Conservation (phyloP, 2,113 vertebrate genomes). For the Caranx melampygus region DNA sequence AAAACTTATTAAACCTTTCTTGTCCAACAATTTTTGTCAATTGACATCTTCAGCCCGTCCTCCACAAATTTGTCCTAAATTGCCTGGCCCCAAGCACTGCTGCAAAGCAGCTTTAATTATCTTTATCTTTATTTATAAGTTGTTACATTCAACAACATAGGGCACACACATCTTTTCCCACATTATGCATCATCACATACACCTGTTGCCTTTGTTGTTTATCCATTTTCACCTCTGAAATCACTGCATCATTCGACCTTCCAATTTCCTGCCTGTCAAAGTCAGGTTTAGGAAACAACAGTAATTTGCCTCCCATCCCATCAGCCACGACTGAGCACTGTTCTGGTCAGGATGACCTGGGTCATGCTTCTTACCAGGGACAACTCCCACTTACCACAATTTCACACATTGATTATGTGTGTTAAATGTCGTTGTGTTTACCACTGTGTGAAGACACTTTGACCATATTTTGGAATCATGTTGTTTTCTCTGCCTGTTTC, state of each 20-base stretch:
- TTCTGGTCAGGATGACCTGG: slow-evolving; percentile 58
- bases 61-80: no score
- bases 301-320: background rate
- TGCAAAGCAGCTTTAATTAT: no score
- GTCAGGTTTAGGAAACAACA: background rate
- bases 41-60: no score
- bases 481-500: background rate
- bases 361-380: background rate
- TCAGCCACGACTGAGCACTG: slow-evolving; percentile 5
- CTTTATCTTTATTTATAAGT: background rate
- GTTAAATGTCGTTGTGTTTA: background rate
- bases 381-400: slow-evolving; percentile 17
- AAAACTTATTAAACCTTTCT: no score
- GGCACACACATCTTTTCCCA: no score
- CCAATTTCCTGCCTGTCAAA: slow-evolving; percentile 16
- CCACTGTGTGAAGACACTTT: background rate
- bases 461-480: background rate
- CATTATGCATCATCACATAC: background rate
- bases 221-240: background rate
- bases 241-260: background rate
- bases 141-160: background rate
- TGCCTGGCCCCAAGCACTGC: no score
- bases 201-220: background rate
- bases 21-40: no score
- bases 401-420: slow-evolving; percentile 8